Evolutionary conservation across 1,140 invertebrate species (phyloP).

Genomic region (Solenopsis fugax): DNA sequence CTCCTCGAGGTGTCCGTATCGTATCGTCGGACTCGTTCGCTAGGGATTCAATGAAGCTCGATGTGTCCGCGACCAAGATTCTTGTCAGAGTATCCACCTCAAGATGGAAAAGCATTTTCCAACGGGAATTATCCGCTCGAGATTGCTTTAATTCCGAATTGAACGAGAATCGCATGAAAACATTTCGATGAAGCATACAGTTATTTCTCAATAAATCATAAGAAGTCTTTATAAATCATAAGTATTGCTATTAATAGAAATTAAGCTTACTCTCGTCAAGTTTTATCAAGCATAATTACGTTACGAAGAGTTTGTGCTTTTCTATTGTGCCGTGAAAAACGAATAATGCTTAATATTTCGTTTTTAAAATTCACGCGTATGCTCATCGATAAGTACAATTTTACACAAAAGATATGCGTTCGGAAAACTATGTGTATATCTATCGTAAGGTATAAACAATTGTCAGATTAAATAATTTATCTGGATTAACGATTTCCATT

Average conservation of each 20-base stretch:
- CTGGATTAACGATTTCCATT: background rate
- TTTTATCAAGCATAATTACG: constrained; percentile 17
- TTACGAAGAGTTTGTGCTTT: background rate
- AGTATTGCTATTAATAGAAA: background rate
- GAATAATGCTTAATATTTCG: constrained; percentile 19
- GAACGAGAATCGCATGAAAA: background rate
- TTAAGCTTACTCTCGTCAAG: constrained; percentile 32
- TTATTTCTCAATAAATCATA: background rate
- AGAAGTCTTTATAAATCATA: background rate
- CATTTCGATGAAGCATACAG: background rate
- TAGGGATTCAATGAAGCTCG: constrained; percentile 22
- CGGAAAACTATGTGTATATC: constrained; percentile 41
- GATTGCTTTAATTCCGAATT: constrained; percentile 1
- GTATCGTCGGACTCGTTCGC: constrained; percentile 49
- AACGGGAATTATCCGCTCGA: background rate
- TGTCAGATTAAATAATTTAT: background rate
- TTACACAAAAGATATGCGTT: constrained; percentile 34
- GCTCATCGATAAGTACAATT: background rate
- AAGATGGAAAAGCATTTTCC: background rate
- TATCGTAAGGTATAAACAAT: background rate
- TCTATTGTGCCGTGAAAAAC: background rate
- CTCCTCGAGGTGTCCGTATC: constrained; percentile 58
- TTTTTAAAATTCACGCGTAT: constrained; percentile 3
- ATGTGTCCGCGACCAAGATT: constrained; percentile 19
- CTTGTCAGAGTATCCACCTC: background rate